Conservation (phyloP, 2,113 vertebrate genomes). For the Maccullochella peelii region DNA sequence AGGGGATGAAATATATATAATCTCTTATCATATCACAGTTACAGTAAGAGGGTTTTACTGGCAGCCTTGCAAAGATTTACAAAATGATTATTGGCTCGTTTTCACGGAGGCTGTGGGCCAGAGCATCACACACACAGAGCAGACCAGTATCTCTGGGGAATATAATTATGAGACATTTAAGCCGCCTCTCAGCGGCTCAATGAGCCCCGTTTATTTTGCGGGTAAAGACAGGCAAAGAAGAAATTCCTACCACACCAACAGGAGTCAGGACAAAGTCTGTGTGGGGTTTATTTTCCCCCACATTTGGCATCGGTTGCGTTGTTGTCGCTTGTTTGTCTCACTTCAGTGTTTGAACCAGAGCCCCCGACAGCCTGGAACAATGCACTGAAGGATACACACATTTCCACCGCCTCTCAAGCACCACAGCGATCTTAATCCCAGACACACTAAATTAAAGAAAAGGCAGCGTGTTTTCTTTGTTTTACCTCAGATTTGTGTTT, state of each 20-base stretch:
- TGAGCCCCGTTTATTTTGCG: conserved; percentile 32
- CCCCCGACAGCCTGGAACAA: conserved; percentile 73
- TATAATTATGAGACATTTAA: conserved; percentile 76
- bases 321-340: conserved; percentile 78
- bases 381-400: conserved; percentile 58
- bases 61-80: conserved; percentile 11
- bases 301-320: conserved; percentile 55
- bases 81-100: conserved; percentile 41
- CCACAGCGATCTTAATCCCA: background rate
- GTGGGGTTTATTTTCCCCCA: conserved; percentile 7
- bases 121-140: conserved; percentile 54
- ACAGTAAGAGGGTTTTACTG: background rate
- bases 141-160: conserved; percentile 62
- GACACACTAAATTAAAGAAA: background rate
- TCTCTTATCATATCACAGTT: background rate
- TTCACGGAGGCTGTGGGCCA: conserved; percentile 29
- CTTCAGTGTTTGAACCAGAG: conserved; percentile 67
- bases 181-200: conserved; percentile 61
- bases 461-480: background rate
- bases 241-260: conserved; percentile 58
- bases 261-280: conserved; percentile 34
- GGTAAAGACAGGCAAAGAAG: conserved; percentile 20
- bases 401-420: conserved; percentile 44
- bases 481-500: conserved; percentile 2
- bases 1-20: background rate